Evolutionary conservation across 1,140 invertebrate genomes (phyloP).

Genomic region (Proctacanthus coquilletti): DNA sequence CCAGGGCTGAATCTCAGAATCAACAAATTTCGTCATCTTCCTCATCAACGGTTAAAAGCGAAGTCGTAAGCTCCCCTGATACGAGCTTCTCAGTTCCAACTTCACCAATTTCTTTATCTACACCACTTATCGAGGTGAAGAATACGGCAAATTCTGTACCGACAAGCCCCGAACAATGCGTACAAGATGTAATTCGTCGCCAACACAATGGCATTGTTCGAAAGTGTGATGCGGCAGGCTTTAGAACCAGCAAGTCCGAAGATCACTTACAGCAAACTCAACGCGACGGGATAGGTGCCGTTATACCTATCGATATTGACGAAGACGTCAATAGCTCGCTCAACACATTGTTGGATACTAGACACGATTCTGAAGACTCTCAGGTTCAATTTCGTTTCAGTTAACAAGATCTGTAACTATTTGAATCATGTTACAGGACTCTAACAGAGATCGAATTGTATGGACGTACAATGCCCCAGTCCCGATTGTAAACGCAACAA

Average conservation of each 20-base stretch:
- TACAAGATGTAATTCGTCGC: conserved; percentile 15
- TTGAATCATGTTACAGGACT: conserved; percentile 17
- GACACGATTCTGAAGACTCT: conserved; percentile 44
- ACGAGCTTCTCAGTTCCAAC: conserved; percentile 29
- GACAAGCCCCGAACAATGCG: conserved; percentile 53
- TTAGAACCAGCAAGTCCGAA: conserved; percentile 68
- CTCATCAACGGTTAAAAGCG: conserved; percentile 24
- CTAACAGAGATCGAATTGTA: conserved; percentile 49
- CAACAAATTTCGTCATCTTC: conserved; percentile 13
- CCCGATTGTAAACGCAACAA: conserved; percentile 28
- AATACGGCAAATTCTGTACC: conserved; percentile 53
- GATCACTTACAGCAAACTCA: conserved; percentile 59
- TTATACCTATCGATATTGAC: conserved; percentile 79
- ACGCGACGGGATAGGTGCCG: conserved; percentile 33
- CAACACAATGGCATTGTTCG: conserved; percentile 16
- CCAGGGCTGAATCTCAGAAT: no score
- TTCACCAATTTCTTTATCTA: conserved; percentile 25
- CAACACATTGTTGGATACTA: conserved; percentile 74
- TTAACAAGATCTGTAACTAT: neutral
- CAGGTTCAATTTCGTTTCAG: conserved; percentile 16
- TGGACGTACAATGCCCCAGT: conserved; percentile 84
- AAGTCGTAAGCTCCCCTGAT: conserved; percentile 17
- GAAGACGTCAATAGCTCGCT: conserved; percentile 84
- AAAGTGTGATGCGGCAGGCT: conserved; percentile 31
- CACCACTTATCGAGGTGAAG: conserved; percentile 21